These are phyloP conservation scores for Dione juno DNA, from an alignment of 2,888 invertebrate genomes.

Conservation along the genomic window DNA sequence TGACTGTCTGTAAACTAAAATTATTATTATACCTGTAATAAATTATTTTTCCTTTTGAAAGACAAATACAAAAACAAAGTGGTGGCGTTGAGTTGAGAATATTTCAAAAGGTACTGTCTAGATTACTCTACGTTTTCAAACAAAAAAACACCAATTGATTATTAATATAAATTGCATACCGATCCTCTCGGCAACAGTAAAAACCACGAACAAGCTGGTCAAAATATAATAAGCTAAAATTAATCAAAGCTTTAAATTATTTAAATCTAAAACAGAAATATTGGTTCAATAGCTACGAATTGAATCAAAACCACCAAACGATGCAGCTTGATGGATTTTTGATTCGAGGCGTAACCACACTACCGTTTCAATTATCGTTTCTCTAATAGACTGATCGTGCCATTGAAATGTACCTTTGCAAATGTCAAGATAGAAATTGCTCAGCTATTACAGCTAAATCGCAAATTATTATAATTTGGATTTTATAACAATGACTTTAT, in stretches of 20 bases:
- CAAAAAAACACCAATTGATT: no score
- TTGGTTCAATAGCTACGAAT: constrained; percentile 13
- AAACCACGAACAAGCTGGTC: not conserved
- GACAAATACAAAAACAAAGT: no score
- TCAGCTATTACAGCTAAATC: not conserved
- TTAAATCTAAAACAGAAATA: constrained; percentile 8
- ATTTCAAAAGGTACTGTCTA: no score
- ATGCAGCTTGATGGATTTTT: constrained; percentile 48
- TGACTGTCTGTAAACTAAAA: no score
- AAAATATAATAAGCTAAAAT: not conserved
- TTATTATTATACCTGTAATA: no score
- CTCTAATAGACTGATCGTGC: constrained; percentile 38
- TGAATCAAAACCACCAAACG: constrained; percentile 31
- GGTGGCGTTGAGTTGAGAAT: no score
- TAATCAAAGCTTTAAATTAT: not conserved
- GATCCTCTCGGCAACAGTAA: not conserved
- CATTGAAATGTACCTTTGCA: constrained; percentile 30
- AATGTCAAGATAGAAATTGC: constrained; percentile 20
- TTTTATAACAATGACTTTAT: not conserved
- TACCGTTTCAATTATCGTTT: constrained; percentile 44
- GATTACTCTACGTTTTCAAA: no score
- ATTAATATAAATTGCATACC: not conserved
- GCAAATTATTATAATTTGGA: not conserved
- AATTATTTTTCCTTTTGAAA: no score
- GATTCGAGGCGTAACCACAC: constrained; percentile 49